These are phyloP conservation scores for Clarias macrocephalus DNA, from an alignment of 2,113 vertebrate species.

Conservation along the genomic window DNA sequence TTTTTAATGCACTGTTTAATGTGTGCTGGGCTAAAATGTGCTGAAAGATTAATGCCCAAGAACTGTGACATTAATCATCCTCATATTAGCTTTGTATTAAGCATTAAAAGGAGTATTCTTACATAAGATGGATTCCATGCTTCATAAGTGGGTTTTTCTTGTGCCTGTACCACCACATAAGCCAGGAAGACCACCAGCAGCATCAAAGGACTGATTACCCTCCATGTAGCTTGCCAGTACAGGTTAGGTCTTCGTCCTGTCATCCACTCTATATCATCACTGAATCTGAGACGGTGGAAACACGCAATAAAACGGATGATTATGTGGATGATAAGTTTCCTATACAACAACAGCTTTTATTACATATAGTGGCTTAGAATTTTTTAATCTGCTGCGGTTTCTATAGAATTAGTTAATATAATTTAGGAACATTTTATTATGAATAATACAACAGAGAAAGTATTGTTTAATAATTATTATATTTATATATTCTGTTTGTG, in stretches of 20 bases:
- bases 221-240: slow-evolving; percentile 84
- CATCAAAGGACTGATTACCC: slow-evolving; percentile 79
- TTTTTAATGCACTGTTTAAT: background rate
- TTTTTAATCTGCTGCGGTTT: background rate
- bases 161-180: slow-evolving; percentile 70
- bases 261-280: slow-evolving; percentile 82
- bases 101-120: slow-evolving; percentile 50
- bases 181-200: slow-evolving; percentile 76
- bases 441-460: background rate
- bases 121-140: slow-evolving; percentile 85
- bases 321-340: background rate
- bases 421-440: background rate
- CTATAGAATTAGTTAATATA: background rate
- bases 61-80: too few relatives aligned
- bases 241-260: slow-evolving; percentile 75
- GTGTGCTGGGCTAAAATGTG: too few relatives aligned
- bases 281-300: slow-evolving; percentile 73
- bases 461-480: background rate
- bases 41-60: background rate
- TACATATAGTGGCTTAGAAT: background rate
- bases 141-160: slow-evolving; percentile 65
- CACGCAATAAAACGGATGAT: background rate
- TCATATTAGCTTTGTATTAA: background rate
- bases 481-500: background rate
- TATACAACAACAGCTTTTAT: background rate